Base-by-base conservation (phyloP, 1,140 invertebrate genomes). In the Drosophila truncata region DNA sequence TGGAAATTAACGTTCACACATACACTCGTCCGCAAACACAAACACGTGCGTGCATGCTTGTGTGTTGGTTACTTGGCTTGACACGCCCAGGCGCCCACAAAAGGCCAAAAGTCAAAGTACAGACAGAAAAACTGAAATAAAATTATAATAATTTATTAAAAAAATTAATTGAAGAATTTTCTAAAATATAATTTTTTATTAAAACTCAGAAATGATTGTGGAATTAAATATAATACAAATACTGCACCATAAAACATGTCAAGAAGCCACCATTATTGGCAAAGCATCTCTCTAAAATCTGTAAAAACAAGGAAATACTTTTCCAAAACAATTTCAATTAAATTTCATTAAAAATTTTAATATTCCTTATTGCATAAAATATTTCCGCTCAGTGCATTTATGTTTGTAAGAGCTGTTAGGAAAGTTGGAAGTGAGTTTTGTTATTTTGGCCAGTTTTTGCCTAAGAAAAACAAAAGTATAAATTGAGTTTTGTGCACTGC, bases 1-100 rank as follows among this genome's bases (percentile, higher is more conserved):
- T 86, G 91, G 79, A 92, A 92, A 92, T 92, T 92, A 92, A 92
- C 86, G 77, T 82, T 62, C 73, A 50, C 83, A 69, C 81, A 74
- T 64, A 71, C 65, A 73, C 79, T 66, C n/a, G 66, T 49, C 42
- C 39, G 54, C 60, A 83, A 74, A 84, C 72, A 84, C 77, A 83
- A 83, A 83, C 76, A 83, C 47, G 37, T 80, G 71, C 50, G 27
- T 55, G 62, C 60, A n/a, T 25, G 25, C 27, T 73, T 39, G 23
- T 39, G 71, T 73, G 75, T 76, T 78, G 57, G 74, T 60, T 55
- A 62, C 61, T 79, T 67, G 60, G 72, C 52, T 84, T 74, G 33
- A 84, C 69, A 59, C 61, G 73, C 75, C 73, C 64, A 57, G 27
- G 18, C 62, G 73, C 72, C 62, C 72, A 61, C 74, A 77, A 55